Evolutionary conservation across 2,113 vertebrate genomes (phyloP), one percentile per base, ranked within the genome.

Genomic region (Gadus macrocephalus): DNA sequence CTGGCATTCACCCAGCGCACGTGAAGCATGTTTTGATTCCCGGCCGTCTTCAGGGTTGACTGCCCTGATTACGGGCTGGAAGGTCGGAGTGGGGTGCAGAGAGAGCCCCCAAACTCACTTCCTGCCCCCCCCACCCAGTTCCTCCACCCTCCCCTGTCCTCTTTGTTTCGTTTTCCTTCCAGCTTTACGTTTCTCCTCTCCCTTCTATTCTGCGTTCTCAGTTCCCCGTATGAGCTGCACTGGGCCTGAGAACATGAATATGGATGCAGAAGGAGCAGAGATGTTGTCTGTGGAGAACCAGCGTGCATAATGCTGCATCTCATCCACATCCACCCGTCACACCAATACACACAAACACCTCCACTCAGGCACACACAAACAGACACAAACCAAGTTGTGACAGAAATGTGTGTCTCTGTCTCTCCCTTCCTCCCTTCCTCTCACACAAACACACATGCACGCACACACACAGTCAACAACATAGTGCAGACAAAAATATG

Each of bases 241-340:
- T 82, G 80, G 74, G 83, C 87, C 83, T 88, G 85, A 90, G 89
- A 72, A 69, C 83, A 89, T 91, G 89, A 91, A 91, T 91, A 89
- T 89, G 85, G 88, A 92, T 89, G 86, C 67, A 61, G 66, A 66
- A 83, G 82, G 81, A 78, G 80, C 85, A 84, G 82, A 85, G 83
- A 89, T 87, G 90, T 89, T 91, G 89, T 88, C 90, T 85, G 89
- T 90, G 89, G 87, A 88, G 85, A 90, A 85, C 85, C 55, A 49
- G 78, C 86, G 88, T 91, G 91, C 89, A 93, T 92, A 90, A 92
- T 93, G 88, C 90, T 90, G 87, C 79, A 81, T 85, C 86, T 90
- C 86, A 89, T 91, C 89, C 90, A 85, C 85, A 88, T 88, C 88
- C 86, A 86, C 86, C 83, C 85, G 62, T 84, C 67, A 83, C 82